phyloP scores from a whole-genome alignment of 1,140 invertebrate species.

The Temnothorax longispinosus region DNA sequence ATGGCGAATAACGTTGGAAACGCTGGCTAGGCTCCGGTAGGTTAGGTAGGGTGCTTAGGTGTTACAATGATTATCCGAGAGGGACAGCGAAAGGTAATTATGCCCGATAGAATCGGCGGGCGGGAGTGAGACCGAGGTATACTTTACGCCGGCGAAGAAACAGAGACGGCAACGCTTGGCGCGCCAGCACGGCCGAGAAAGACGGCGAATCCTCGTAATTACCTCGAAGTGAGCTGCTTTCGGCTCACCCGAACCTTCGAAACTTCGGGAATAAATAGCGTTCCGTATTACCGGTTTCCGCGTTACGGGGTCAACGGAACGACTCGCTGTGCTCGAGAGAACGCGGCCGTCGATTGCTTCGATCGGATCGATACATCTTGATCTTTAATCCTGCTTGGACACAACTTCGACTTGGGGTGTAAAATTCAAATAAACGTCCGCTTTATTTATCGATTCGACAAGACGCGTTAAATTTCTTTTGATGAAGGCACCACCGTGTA shows the following conservation, averaged over 20 bases:
- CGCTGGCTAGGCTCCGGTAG: slow-evolving; percentile 81
- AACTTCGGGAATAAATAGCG: slow-evolving; percentile 85
- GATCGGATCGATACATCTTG: slow-evolving; percentile 35
- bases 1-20: slow-evolving; percentile 83
- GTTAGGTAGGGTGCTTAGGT: slow-evolving; percentile 85
- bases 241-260: slow-evolving; percentile 84
- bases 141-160: slow-evolving; percentile 81
- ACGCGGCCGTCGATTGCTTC: slow-evolving; percentile 50
- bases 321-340: slow-evolving; percentile 39
- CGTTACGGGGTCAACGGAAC: slow-evolving; percentile 76
- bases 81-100: slow-evolving; percentile 86
- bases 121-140: slow-evolving; percentile 79
- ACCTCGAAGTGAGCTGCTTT: slow-evolving; percentile 85
- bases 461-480: slow-evolving; percentile 31
- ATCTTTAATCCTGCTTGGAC: not conserved
- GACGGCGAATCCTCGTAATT: slow-evolving; percentile 83
- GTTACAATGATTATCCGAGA: slow-evolving; percentile 86
- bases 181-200: slow-evolving; percentile 68
- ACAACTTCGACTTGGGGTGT: not conserved
- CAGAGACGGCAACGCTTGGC: slow-evolving; percentile 70
- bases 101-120: slow-evolving; percentile 83
- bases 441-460: not conserved
- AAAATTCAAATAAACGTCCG: slow-evolving; percentile 29
- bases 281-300: slow-evolving; percentile 81
- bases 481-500: not conserved